Evolutionary conservation across 2,888 invertebrate species (phyloP).

Genomic region (Pinctada fucata): DNA sequence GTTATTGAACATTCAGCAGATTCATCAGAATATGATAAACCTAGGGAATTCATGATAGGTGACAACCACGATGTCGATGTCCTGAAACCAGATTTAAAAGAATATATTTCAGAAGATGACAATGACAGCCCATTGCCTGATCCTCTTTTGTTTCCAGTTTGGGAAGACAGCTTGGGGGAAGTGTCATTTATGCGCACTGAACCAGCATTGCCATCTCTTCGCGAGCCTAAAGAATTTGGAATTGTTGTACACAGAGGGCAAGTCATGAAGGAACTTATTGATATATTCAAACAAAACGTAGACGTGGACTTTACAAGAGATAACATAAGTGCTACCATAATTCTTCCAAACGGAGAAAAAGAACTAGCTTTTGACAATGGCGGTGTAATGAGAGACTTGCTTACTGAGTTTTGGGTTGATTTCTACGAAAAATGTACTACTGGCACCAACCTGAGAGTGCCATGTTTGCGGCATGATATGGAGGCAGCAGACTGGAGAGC

Average conservation of each 20-base stretch:
- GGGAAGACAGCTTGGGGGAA: slow-evolving; percentile 9
- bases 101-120: background rate
- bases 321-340: background rate
- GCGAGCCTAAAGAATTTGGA: slow-evolving; percentile 5
- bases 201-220: slow-evolving; percentile 7
- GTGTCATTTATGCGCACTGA: slow-evolving; percentile 18
- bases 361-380: background rate
- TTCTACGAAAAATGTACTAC: background rate
- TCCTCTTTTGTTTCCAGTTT: background rate
- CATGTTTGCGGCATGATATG: background rate
- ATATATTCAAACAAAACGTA: background rate
- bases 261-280: background rate
- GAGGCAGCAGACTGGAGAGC: background rate
- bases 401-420: background rate
- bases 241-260: background rate
- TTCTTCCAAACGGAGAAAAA: background rate
- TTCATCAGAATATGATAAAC: slow-evolving; percentile 1
- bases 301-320: background rate
- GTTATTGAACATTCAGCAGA: slow-evolving; percentile 3
- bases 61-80: background rate
- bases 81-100: background rate
- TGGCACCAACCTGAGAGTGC: background rate
- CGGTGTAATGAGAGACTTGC: background rate
- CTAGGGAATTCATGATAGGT: background rate
- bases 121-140: slow-evolving; percentile 8